Conservation (phyloP, 2,888 invertebrate genomes). For the Salpingus planirostris region DNA sequence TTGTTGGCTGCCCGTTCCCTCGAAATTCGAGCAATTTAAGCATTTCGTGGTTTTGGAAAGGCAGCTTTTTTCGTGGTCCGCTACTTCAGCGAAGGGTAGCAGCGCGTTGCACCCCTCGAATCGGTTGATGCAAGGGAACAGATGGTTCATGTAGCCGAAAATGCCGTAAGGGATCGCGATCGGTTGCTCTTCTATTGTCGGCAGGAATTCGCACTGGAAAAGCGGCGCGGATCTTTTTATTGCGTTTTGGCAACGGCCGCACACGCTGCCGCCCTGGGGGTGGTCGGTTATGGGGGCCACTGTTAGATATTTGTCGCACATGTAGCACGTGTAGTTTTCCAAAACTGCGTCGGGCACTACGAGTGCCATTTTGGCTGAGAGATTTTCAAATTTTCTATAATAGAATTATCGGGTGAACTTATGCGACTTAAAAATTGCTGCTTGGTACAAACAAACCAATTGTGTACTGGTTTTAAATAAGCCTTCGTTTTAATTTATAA, state of each 20-base stretch:
- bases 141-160: slow-evolving; percentile 12
- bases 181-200: slow-evolving; percentile 5
- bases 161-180: slow-evolving; percentile 11
- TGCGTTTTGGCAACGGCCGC: slow-evolving; percentile 14
- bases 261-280: slow-evolving; percentile 15
- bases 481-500: too few relatives aligned
- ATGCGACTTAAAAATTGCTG: too few relatives aligned
- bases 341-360: slow-evolving; percentile 15
- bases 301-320: slow-evolving; percentile 17
- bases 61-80: slow-evolving; percentile 12
- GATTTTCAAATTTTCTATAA: slow-evolving; percentile 1
- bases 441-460: too few relatives aligned
- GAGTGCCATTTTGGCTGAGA: too few relatives aligned
- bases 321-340: slow-evolving; percentile 12
- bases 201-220: slow-evolving; percentile 9
- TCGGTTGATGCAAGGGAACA: slow-evolving; percentile 16
- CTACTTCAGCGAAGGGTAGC: slow-evolving; percentile 9
- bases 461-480: too few relatives aligned
- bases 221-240: slow-evolving; percentile 5
- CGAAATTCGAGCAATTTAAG: slow-evolving; percentile 7
- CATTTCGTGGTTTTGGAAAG: slow-evolving; percentile 9
- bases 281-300: slow-evolving; percentile 15
- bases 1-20: slow-evolving; percentile 16
- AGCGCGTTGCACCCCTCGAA: slow-evolving; percentile 15
- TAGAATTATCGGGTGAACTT: neutral